Conservation (phyloP, 2,113 vertebrate genomes). For the Lophochroa leadbeateri region DNA sequence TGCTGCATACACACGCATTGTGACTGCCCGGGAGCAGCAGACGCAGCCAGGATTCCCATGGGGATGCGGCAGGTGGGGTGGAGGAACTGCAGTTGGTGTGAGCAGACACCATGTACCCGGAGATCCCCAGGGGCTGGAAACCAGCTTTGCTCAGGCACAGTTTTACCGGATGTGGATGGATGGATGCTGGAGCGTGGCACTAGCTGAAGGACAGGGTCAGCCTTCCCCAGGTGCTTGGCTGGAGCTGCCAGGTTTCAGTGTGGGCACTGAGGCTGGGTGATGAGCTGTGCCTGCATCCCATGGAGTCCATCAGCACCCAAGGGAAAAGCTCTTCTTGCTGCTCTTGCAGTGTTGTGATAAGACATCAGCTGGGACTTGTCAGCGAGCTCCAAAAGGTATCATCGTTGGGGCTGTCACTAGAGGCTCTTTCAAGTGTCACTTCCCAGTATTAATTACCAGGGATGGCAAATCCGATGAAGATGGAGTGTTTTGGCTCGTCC, state of each 20-base stretch:
- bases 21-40: fast-evolving
- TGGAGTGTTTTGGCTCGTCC: not conserved
- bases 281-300: not conserved
- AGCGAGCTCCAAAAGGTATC: constrained; percentile 34
- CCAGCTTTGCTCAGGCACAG: not conserved
- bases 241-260: not conserved
- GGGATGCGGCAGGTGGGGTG: not conserved
- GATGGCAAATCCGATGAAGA: constrained; percentile 43
- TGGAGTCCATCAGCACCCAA: not conserved
- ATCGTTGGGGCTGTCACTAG: constrained; percentile 60
- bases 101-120: not conserved
- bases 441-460: constrained; percentile 64
- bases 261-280: fast-evolving
- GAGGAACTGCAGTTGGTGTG: not conserved
- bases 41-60: fast-evolving
- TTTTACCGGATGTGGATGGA: not conserved
- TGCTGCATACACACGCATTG: fast-evolving
- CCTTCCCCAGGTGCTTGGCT: not conserved
- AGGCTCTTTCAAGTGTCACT: constrained; percentile 74
- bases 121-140: not conserved
- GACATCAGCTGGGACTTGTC: constrained; percentile 65
- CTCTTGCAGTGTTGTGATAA: constrained; percentile 34
- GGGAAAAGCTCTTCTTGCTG: not conserved
- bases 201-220: fast-evolving
- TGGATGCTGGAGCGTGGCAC: not conserved